These are phyloP conservation scores for Rynchops niger DNA, from an alignment of 2,113 vertebrate genomes.

Conservation along the genomic window DNA sequence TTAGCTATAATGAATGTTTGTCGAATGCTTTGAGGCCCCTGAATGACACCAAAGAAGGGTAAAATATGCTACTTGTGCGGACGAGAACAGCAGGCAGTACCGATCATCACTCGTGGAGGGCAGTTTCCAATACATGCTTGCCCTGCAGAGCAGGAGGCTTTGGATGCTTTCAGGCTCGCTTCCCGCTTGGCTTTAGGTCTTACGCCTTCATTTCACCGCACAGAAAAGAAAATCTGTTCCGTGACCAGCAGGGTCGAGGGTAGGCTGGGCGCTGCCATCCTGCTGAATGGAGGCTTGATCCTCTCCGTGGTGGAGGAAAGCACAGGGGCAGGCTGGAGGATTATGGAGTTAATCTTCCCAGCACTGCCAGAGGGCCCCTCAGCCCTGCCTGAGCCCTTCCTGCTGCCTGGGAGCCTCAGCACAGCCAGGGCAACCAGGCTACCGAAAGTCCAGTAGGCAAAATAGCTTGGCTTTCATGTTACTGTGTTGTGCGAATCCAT, in stretches of 20 bases:
- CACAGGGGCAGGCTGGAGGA: neutral
- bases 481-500: too few species aligned
- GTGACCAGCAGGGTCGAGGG: neutral
- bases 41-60: conserved; percentile 48
- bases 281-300: neutral
- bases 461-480: neutral
- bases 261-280: neutral
- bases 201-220: neutral
- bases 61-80: conserved; percentile 22
- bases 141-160: neutral
- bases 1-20: neutral
- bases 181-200: neutral
- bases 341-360: conserved; percentile 1
- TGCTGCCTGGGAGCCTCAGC: neutral
- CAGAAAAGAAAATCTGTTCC: neutral
- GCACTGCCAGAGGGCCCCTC: neutral
- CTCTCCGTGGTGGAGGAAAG: neutral
- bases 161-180: neutral
- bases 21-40: neutral
- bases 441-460: neutral
- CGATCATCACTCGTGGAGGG: neutral
- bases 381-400: neutral
- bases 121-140: neutral
- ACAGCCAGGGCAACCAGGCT: neutral
- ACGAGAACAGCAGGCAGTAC: neutral